phyloP scores from a whole-genome alignment of 2,888 invertebrate genomes.

The Agrotis exclamationis region DNA sequence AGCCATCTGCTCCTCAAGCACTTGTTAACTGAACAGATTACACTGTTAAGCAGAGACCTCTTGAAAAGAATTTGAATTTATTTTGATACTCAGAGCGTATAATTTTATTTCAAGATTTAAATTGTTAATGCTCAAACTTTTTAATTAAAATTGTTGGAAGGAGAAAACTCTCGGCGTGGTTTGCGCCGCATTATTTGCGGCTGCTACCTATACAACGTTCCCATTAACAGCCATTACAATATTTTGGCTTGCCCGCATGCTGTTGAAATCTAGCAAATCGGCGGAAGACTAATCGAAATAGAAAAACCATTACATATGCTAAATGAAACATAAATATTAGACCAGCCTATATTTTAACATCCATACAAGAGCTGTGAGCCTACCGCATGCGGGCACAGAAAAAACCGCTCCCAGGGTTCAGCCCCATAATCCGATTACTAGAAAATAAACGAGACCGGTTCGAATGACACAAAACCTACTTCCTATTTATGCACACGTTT shows the following conservation, averaged over 20 bases:
- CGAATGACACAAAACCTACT: slow-evolving; percentile 37
- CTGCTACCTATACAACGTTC: slow-evolving; percentile 27
- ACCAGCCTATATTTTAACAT: slow-evolving; percentile 8
- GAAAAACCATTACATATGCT: neutral
- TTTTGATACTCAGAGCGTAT: slow-evolving; percentile 8
- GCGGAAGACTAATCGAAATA: too few species aligned
- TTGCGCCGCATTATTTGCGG: slow-evolving; percentile 28
- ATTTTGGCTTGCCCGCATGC: slow-evolving; percentile 4
- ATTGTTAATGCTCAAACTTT: slow-evolving; percentile 44
- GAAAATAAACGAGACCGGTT: slow-evolving; percentile 27
- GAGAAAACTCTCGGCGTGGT: slow-evolving; percentile 10
- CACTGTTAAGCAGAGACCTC: slow-evolving; percentile 4
- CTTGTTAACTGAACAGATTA: slow-evolving; percentile 36
- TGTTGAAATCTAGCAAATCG: neutral
- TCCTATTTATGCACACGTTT: slow-evolving; percentile 38
- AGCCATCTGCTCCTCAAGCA: slow-evolving; percentile 23
- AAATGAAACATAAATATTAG: neutral
- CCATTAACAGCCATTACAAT: slow-evolving; percentile 10
- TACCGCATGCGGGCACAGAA: slow-evolving; percentile 25
- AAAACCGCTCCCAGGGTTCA: slow-evolving; percentile 17
- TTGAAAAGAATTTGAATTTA: slow-evolving; percentile 43
- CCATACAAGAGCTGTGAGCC: neutral
- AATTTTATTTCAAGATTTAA: slow-evolving; percentile 40
- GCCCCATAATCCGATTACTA: slow-evolving; percentile 41
- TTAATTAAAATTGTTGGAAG: slow-evolving; percentile 47